A percentile compares a stretch with the other conserved stretches of the same genome.
phyloP scores from a whole-genome alignment of 2,113 vertebrate genomes.

The Thamnophis sirtalis region DNA sequence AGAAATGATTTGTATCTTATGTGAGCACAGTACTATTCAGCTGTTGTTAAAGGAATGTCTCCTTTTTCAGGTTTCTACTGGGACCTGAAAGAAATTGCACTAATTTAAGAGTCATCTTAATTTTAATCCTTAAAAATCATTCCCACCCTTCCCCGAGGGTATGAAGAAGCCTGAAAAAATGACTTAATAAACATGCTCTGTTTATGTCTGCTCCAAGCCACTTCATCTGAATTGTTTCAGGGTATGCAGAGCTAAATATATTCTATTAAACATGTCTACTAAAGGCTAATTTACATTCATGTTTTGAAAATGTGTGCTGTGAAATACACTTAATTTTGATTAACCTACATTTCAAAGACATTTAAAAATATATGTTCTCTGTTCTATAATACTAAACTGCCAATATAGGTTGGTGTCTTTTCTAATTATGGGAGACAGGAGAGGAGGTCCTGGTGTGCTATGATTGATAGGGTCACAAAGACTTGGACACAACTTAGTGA shows the following conservation, averaged over 20 bases:
- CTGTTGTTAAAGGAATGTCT: background rate
- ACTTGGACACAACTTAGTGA: background rate
- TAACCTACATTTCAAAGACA: slow-evolving; percentile 14
- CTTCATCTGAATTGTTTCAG: background rate
- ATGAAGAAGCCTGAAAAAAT: background rate
- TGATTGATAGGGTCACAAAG: background rate
- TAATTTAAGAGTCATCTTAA: background rate
- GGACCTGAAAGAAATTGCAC: background rate
- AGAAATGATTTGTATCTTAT: background rate
- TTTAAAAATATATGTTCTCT: slow-evolving; percentile 2
- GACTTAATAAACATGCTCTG: background rate
- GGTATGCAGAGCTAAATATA: background rate
- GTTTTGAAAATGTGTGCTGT: background rate
- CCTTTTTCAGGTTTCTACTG: background rate
- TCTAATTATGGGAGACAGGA: background rate
- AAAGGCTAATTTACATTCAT: background rate
- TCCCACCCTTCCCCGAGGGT: background rate
- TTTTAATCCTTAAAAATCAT: background rate
- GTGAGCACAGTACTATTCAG: background rate
- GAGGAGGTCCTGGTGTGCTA: background rate
- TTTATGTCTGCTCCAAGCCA: background rate
- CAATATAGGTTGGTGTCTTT: slow-evolving; percentile 17
- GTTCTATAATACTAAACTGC: slow-evolving; percentile 26
- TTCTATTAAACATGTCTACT: background rate
- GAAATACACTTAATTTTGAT: background rate